A percentile compares a stretch with the other conserved stretches of the same genome.
phyloP scores from a whole-genome alignment of 1,140 invertebrate genomes.

The Diachasma alloeum region DNA sequence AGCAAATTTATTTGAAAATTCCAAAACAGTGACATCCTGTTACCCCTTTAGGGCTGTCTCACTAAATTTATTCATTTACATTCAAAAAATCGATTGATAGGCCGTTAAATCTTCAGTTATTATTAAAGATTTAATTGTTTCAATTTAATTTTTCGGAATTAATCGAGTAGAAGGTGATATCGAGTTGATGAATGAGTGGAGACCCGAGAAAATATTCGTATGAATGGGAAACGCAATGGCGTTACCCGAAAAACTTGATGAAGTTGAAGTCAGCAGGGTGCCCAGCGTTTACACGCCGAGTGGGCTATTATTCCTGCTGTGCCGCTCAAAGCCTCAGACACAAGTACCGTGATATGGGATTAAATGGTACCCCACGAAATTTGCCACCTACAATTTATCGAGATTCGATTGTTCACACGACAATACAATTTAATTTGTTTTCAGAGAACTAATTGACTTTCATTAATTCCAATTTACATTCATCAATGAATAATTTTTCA shows the following conservation, averaged over 20 bases:
- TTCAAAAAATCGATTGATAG: too few relatives aligned
- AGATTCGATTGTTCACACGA: not conserved
- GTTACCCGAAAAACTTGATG: slow-evolving; percentile 11
- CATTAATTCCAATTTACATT: too few relatives aligned
- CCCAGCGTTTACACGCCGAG: slow-evolving; percentile 34
- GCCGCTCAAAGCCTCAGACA: slow-evolving; percentile 35
- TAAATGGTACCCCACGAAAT: slow-evolving; percentile 33
- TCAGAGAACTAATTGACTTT: too few relatives aligned
- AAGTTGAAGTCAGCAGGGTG: slow-evolving; percentile 34
- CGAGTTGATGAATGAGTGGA: not conserved
- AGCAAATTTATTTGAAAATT: too few relatives aligned
- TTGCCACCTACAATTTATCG: not conserved
- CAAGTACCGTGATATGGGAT: slow-evolving; percentile 37
- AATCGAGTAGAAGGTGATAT: too few relatives aligned
- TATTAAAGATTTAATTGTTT: too few relatives aligned
- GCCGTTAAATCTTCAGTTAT: too few relatives aligned
- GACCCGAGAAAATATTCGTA: not conserved
- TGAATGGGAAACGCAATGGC: slow-evolving; percentile 31
- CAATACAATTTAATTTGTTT: not conserved
- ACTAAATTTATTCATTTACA: too few relatives aligned
- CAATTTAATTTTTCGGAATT: too few relatives aligned
- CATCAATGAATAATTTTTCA: too few relatives aligned
- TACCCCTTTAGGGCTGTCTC: too few relatives aligned
- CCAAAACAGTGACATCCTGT: too few relatives aligned
- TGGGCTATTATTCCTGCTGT: slow-evolving; percentile 40